Percentiles rank a stretch among this genome's conserved stretches.
phyloP scores from a whole-genome alignment of 2,888 invertebrate species.

The Ormyrus nitidulus region DNA sequence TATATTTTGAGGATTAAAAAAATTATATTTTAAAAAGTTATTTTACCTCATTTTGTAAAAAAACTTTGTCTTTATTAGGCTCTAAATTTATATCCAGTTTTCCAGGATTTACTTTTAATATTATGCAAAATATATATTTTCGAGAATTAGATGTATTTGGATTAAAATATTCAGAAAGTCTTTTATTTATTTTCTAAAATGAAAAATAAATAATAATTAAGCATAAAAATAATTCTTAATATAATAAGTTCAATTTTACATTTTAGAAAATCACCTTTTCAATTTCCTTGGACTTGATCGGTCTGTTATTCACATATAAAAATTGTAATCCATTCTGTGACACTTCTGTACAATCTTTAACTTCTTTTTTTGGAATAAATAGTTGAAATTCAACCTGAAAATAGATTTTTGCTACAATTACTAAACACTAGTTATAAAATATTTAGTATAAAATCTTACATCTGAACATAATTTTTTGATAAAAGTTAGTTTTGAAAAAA shows the following conservation, averaged over 20 bases:
- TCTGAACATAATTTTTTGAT: slow-evolving; percentile 60
- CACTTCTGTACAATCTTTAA: slow-evolving; percentile 59
- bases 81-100: slow-evolving; percentile 80
- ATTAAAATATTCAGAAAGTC: slow-evolving; percentile 71
- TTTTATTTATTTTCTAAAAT: slow-evolving; percentile 75
- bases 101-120: slow-evolving; percentile 73
- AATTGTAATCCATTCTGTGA: slow-evolving; percentile 64
- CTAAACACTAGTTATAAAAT: slow-evolving; percentile 11
- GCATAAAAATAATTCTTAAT: slow-evolving; percentile 6
- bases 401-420: slow-evolving; percentile 8
- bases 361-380: slow-evolving; percentile 71
- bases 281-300: slow-evolving; percentile 77
- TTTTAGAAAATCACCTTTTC: slow-evolving; percentile 76
- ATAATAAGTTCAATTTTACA: not conserved
- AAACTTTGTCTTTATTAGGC: slow-evolving; percentile 79
- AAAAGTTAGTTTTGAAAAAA: slow-evolving; percentile 65
- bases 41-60: slow-evolving; percentile 77
- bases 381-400: slow-evolving; percentile 62
- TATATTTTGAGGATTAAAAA: slow-evolving; percentile 9
- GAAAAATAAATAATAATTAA: slow-evolving; percentile 51
- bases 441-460: slow-evolving; percentile 55
- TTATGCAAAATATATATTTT: slow-evolving; percentile 76
- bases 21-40: slow-evolving; percentile 12
- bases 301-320: slow-evolving; percentile 78
- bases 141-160: slow-evolving; percentile 70